Evolutionary conservation across 1,140 invertebrate genomes (phyloP).

Genomic region (Penaeus indicus): DNA sequence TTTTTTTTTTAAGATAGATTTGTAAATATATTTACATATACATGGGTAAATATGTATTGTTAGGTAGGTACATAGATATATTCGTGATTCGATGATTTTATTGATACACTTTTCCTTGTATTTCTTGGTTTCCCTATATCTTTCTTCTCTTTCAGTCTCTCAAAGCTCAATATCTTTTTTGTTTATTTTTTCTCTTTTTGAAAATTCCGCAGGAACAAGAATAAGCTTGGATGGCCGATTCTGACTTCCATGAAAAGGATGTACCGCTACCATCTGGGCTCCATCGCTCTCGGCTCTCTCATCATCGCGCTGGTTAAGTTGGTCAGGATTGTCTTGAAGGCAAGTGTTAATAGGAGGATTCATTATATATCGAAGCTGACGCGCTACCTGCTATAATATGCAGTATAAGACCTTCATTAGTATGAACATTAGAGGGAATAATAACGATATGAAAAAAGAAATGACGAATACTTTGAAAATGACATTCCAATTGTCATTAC

Average conservation of each 20-base stretch:
- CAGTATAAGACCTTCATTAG: no score
- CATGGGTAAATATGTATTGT: no score
- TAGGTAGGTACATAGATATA: no score
- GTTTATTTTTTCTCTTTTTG: conserved; percentile 3
- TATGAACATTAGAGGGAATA: no score
- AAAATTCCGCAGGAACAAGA: conserved; percentile 76
- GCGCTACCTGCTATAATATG: background rate
- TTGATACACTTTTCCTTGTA: no score
- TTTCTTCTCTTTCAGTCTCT: background rate
- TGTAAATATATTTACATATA: no score
- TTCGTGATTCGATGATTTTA: no score
- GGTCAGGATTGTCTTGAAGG: conserved; percentile 75
- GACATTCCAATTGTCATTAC: background rate
- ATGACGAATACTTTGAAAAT: background rate
- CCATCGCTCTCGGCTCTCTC: conserved; percentile 82
- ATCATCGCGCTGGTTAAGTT: conserved; percentile 81
- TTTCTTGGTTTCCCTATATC: no score
- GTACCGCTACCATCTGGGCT: conserved; percentile 81
- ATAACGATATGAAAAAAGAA: background rate
- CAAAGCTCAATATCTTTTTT: background rate
- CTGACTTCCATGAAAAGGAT: conserved; percentile 74
- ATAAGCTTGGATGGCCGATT: conserved; percentile 75
- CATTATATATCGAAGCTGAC: background rate
- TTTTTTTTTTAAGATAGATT: no score
- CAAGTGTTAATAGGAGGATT: background rate